Base-by-base conservation (phyloP, 2,888 invertebrate species). In the Rhingia rostrata region DNA sequence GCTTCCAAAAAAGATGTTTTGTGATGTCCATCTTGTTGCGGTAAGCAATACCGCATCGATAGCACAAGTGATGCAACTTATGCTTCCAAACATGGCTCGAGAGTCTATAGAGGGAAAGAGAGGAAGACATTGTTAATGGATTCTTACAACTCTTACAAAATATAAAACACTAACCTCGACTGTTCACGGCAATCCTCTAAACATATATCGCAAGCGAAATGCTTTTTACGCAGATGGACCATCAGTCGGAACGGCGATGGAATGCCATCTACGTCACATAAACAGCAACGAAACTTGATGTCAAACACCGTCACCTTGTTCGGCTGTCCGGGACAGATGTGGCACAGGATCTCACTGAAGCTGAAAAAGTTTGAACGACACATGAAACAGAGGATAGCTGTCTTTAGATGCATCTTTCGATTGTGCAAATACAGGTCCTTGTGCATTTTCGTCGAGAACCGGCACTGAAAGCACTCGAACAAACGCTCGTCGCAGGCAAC, bases 31-130 rank as follows among this genome's bases (percentile, higher is more conserved):
- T 95, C 90, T 97, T 97, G 91, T 97, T 97, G 87, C 96, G 94
- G 90, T 97, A 97, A 0, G 97, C 95, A 86, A 97, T 96, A 39
- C 96, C 96, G 90, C 97, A 97, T 32, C 97, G 94, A 90, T 97
- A 97, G 89, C 97, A 97, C 72, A 96, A 92, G 91, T 97, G 97
- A 90, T 96, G 95, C 47, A 97, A 91, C 91, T 97, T 97, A 89
- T 97, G 97, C 92, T 97, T 97, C 96, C 97, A 97, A 30, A 97
- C 96, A 89, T 97, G 97, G 88, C 96, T 96, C 0, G 97, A 96
- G 0, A 97, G 92, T 87, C 95, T 94, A 53, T 22, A 22, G 2
- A 22, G 22, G 4, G 67, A 73, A 22, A 14, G 30, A 61, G 30
- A 39, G 10, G 14, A 54, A 35, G 10, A 39, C 58, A 39, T n/a